Evolutionary conservation across 2,113 vertebrate genomes (phyloP), one percentile per base, ranked within the genome.

Genomic region (Danionella cerebrum): DNA sequence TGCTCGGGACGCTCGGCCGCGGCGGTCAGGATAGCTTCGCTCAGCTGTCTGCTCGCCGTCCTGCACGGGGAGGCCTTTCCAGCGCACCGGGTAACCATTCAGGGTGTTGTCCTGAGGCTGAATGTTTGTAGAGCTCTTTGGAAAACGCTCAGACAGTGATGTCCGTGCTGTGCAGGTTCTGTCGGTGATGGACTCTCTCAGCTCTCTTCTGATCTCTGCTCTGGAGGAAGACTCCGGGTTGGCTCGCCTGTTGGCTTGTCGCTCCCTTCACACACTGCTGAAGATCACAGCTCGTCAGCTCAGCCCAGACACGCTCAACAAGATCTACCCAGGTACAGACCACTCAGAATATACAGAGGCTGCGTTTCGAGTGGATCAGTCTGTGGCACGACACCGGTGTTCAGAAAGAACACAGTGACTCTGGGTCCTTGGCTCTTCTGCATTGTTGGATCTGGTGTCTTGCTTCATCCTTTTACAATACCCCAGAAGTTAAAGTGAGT

Each of bases 41-140:
- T 97, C 50, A 93, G 93, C 63, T 96, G 94, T 79, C 86, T 98
- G 73, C 89, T 96, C 87, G 91, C 94, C 1, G 85, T 97, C 35
- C 71, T 90, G 72, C 87, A 89, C 48, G 64, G 86, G 79, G 76
- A 80, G 41, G 72, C 87, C 84, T 65, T 90, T 84, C 4, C 83
- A 72, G 76, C 83, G 5, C 55, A 85, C 73, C 91, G 93, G 93
- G 96, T 99, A 78, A 54, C 14, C 14, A 39, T 55, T 51, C 52
- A 72, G 13, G 47, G n/a, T n/a, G n/a, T n/a, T n/a, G n/a, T n/a
- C n/a, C n/a, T n/a, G n/a, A n/a, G n/a, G n/a, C n/a, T n/a, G n/a
- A n/a, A n/a, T n/a, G n/a, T n/a, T n/a, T n/a, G n/a, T n/a, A n/a
- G n/a, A n/a, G n/a, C n/a, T n/a, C n/a, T n/a, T n/a, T n/a, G n/a